Conservation (phyloP, 2,113 vertebrate genomes). For the Sphyrna mokarran region DNA sequence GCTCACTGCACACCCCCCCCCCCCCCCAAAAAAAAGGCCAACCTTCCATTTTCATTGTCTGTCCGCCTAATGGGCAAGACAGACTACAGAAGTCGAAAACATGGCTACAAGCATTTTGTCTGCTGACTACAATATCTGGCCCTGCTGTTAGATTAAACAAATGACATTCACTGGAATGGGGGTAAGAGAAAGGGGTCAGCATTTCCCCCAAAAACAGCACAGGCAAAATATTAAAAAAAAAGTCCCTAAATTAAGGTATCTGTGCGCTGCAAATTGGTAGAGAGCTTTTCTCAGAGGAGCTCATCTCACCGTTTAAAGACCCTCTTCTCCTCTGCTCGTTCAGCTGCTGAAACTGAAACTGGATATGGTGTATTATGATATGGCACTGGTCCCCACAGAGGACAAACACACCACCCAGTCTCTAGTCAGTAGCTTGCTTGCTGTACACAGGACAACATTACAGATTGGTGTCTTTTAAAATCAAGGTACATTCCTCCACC, state of each 20-base stretch:
- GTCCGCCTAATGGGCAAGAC: neutral
- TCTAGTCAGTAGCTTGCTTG: neutral
- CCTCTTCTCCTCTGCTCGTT: neutral
- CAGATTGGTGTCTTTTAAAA: neutral
- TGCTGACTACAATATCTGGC: neutral
- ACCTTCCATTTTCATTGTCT: neutral
- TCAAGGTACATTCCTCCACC: conserved; percentile 17
- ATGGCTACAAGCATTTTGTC: neutral
- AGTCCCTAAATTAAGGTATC: no score
- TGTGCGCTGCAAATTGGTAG: neutral
- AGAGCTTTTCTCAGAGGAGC: neutral
- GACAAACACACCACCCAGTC: neutral
- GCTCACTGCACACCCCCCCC: no score
- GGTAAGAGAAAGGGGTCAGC: neutral
- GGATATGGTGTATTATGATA: neutral
- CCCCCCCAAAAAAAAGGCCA: neutral
- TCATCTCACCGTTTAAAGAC: neutral
- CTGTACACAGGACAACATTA: neutral
- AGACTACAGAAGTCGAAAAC: neutral
- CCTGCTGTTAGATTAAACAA: neutral
- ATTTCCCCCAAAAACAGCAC: neutral
- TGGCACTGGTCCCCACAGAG: neutral
- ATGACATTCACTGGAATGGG: neutral
- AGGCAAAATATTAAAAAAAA: neutral
- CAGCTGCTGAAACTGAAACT: neutral